These are phyloP conservation scores for Drosophila stalkeri DNA, from an alignment of 2,888 invertebrate genomes.

Conservation along the genomic window DNA sequence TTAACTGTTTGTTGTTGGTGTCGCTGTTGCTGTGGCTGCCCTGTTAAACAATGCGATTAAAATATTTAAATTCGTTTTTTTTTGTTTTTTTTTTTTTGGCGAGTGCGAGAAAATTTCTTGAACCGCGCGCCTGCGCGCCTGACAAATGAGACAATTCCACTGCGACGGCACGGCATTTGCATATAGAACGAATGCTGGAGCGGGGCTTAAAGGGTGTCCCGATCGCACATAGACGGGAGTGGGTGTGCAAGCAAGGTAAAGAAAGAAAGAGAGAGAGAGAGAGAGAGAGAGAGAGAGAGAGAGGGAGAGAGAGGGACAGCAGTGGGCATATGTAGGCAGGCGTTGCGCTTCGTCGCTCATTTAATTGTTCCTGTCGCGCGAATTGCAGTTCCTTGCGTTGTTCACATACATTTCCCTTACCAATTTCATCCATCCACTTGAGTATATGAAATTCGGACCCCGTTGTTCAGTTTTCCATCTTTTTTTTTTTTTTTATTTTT, in stretches of 20 bases:
- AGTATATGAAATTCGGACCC: constrained; percentile 1
- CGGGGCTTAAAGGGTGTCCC: constrained; percentile 1
- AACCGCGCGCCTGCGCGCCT: constrained; percentile 71
- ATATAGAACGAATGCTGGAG: constrained; percentile 56
- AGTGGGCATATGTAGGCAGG: constrained; percentile 11
- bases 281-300: not conserved
- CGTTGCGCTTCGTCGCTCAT: constrained; percentile 71
- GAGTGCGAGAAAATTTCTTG: constrained; percentile 60
- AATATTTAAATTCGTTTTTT: constrained; percentile 72
- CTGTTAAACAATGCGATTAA: constrained; percentile 71
- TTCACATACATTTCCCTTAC: constrained; percentile 21
- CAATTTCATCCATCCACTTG: constrained; percentile 7
- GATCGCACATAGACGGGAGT: not conserved
- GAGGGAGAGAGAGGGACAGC: not conserved
- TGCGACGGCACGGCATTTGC: constrained; percentile 55
- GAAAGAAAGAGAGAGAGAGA: not conserved
- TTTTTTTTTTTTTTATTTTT: not conserved
- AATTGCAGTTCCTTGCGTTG: constrained; percentile 61
- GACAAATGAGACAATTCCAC: constrained; percentile 75
- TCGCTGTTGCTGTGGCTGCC: constrained; percentile 24
- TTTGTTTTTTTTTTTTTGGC: constrained; percentile 23
- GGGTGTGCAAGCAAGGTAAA: not conserved
- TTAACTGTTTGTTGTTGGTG: constrained; percentile 10
- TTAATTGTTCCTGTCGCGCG: constrained; percentile 76
- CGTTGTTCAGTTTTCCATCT: not conserved